Percentiles rank a stretch among this genome's conserved stretches.
Evolutionary conservation across 2,888 invertebrate genomes (phyloP).

Genomic region (Lasioglossum leucozonium): DNA sequence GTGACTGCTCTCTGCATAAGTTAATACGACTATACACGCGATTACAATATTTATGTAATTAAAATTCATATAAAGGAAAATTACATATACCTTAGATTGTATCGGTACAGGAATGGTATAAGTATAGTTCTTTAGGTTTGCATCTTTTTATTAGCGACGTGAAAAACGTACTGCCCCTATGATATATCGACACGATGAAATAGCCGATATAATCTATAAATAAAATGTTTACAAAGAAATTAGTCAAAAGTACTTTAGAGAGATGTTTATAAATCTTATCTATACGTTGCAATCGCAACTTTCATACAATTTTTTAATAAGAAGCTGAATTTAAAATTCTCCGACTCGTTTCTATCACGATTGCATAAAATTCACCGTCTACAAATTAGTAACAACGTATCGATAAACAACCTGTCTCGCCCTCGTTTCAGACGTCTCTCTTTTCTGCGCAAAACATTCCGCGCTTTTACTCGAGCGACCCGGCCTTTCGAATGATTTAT

Average conservation of each 20-base stretch:
- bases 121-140: not conserved
- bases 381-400: not conserved
- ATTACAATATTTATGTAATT: conserved; percentile 3
- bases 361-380: not conserved
- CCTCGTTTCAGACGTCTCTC: conserved; percentile 34
- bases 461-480: conserved; percentile 78
- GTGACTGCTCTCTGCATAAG: not conserved
- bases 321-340: not conserved
- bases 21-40: not conserved
- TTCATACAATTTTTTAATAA: not conserved
- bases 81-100: not conserved
- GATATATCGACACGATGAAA: not conserved
- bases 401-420: conserved; percentile 22
- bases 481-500: conserved; percentile 81
- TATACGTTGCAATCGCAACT: too few relatives aligned
- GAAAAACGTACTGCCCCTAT: not conserved
- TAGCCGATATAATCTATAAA: not conserved
- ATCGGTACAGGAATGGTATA: not conserved
- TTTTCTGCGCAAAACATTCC: conserved; percentile 71
- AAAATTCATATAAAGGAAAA: conserved; percentile 9
- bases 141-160: not conserved
- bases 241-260: not conserved
- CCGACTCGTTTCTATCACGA: not conserved
- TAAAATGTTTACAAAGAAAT: not conserved
- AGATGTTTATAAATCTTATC: not conserved